Percentiles rank a stretch among this genome's conserved stretches.
Evolutionary conservation across 1,140 invertebrate species (phyloP).

Genomic region (Acyrthosiphon pisum): DNA sequence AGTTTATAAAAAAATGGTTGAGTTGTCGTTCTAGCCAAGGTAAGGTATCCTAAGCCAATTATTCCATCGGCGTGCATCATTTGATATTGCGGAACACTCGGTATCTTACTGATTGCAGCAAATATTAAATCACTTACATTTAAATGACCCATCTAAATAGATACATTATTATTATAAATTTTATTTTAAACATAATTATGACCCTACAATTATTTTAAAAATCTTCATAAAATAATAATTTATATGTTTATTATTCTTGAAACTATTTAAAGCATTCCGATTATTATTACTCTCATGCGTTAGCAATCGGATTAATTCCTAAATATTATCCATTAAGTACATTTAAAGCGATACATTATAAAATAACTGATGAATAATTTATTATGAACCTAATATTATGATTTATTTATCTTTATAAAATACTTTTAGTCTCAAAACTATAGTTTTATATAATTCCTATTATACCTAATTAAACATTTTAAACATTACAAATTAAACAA

Average conservation of each 20-base stretch:
- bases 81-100: not conserved
- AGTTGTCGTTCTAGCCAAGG: not conserved
- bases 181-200: not conserved
- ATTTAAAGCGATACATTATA: not conserved
- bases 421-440: not conserved
- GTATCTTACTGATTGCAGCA: slow-evolving; percentile 14
- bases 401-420: not conserved
- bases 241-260: not conserved
- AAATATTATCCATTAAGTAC: not conserved
- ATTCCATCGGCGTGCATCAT: slow-evolving; percentile 36
- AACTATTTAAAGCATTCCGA: not conserved
- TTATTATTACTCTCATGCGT: not conserved
- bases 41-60: slow-evolving; percentile 19
- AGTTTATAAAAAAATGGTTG: slow-evolving; percentile 69
- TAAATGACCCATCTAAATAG: slow-evolving; percentile 37
- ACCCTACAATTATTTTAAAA: not conserved
- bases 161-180: not conserved
- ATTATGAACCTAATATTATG: not conserved
- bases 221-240: not conserved
- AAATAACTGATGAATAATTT: not conserved
- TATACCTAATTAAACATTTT: no score
- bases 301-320: not conserved
- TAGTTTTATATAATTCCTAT: not conserved
- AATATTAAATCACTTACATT: slow-evolving; percentile 38
- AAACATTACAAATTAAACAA: no score